Percentiles rank a stretch among this genome's conserved stretches.
Evolutionary conservation across 1,140 invertebrate genomes (phyloP).

Genomic region (Acromyrmex heyeri): DNA sequence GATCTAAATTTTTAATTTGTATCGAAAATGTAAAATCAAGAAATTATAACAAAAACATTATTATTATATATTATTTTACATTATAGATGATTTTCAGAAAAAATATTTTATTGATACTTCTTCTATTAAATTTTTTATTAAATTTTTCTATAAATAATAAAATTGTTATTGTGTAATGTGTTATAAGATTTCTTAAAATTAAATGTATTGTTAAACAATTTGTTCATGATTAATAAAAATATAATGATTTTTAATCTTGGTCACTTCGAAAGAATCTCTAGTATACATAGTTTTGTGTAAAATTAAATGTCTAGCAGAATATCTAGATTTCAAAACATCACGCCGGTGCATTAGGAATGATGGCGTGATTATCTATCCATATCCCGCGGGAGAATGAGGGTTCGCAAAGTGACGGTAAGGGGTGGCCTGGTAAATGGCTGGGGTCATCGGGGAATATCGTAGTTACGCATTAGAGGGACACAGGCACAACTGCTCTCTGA

Average conservation of each 20-base stretch:
- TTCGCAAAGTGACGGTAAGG: constrained; percentile 71
- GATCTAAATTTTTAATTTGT: no score
- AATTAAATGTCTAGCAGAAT: constrained; percentile 14
- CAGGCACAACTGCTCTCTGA: constrained; percentile 78
- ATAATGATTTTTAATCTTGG: background rate
- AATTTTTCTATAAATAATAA: background rate
- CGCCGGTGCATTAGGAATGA: constrained; percentile 73
- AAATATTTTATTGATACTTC: background rate
- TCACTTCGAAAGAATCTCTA: background rate
- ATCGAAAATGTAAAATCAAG: no score
- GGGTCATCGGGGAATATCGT: constrained; percentile 79
- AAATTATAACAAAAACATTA: no score
- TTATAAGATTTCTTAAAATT: background rate
- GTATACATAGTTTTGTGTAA: background rate
- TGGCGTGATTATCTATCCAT: constrained; percentile 76
- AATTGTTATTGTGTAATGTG: background rate
- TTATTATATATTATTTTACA: background rate
- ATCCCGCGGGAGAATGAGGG: constrained; percentile 71
- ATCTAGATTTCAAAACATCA: constrained; percentile 38
- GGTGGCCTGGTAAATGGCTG: constrained; percentile 75
- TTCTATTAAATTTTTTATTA: background rate
- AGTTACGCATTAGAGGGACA: constrained; percentile 76
- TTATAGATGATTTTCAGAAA: background rate
- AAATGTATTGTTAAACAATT: background rate
- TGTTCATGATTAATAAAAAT: background rate